phyloP scores from a whole-genome alignment of 1,140 invertebrate species.

The Sipha flava region DNA sequence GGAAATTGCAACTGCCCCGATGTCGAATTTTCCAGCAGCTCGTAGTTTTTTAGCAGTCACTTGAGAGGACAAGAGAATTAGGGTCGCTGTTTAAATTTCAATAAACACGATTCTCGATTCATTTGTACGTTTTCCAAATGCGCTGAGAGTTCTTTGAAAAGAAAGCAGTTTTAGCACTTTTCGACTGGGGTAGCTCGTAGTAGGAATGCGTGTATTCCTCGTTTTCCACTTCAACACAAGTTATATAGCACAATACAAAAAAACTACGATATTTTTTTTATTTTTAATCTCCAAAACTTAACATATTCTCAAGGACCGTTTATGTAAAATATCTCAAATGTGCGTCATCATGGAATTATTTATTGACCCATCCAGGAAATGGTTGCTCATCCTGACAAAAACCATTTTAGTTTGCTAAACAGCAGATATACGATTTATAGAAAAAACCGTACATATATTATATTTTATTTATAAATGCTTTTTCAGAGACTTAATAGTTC shows the following conservation, averaged over 20 bases:
- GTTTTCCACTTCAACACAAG: slow-evolving; percentile 13
- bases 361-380: background rate
- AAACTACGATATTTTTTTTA: background rate
- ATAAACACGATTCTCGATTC: slow-evolving; percentile 23
- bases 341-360: slow-evolving; percentile 5
- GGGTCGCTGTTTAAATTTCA: slow-evolving; percentile 25
- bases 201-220: background rate
- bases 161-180: slow-evolving; percentile 14
- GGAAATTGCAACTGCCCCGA: background rate
- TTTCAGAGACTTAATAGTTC: no score
- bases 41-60: background rate
- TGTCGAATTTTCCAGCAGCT: background rate
- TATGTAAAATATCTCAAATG: slow-evolving; percentile 11
- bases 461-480: no score
- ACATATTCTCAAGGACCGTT: background rate
- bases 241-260: background rate
- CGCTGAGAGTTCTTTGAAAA: slow-evolving; percentile 1
- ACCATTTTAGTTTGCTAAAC: background rate
- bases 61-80: background rate
- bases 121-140: background rate
- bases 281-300: slow-evolving; percentile 26
- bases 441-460: no score
- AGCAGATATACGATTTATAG: no score
- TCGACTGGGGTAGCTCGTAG: background rate
- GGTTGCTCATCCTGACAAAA: background rate